phyloP scores from a whole-genome alignment of 2,888 invertebrate species.

The Lathronympha strigana region DNA sequence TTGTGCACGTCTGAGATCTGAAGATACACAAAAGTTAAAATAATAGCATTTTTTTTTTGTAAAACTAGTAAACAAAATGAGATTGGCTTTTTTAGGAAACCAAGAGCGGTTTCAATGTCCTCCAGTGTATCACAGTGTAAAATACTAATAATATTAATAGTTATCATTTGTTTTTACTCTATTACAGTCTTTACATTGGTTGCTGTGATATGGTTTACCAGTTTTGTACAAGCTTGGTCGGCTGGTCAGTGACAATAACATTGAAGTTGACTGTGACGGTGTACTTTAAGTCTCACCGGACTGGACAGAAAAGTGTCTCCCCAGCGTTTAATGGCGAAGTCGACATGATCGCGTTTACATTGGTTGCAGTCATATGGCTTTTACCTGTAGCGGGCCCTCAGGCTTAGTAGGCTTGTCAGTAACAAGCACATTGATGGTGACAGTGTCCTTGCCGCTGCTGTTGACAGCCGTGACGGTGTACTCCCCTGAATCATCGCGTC shows the following conservation, averaged over 20 bases:
- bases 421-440: slow-evolving; percentile 91
- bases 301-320: too few relatives aligned
- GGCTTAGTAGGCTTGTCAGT: slow-evolving; percentile 95
- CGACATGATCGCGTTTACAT: background rate
- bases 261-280: too few relatives aligned
- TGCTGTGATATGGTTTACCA: background rate
- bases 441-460: slow-evolving; percentile 93
- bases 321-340: background rate
- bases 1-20: slow-evolving; percentile 92
- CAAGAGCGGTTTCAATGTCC: too few relatives aligned
- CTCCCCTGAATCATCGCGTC: slow-evolving; percentile 93
- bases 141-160: too few relatives aligned
- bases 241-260: too few relatives aligned
- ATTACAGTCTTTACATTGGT: too few relatives aligned
- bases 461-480: slow-evolving; percentile 94
- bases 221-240: too few relatives aligned
- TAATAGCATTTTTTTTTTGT: background rate
- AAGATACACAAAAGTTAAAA: background rate
- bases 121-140: too few relatives aligned
- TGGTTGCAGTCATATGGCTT: background rate
- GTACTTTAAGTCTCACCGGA: too few relatives aligned
- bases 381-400: slow-evolving; percentile 94
- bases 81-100: too few relatives aligned
- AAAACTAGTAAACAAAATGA: too few relatives aligned
- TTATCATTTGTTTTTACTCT: too few relatives aligned